Evolutionary conservation across 2,888 invertebrate species (phyloP).

Genomic region (Crepidodera aurea): DNA sequence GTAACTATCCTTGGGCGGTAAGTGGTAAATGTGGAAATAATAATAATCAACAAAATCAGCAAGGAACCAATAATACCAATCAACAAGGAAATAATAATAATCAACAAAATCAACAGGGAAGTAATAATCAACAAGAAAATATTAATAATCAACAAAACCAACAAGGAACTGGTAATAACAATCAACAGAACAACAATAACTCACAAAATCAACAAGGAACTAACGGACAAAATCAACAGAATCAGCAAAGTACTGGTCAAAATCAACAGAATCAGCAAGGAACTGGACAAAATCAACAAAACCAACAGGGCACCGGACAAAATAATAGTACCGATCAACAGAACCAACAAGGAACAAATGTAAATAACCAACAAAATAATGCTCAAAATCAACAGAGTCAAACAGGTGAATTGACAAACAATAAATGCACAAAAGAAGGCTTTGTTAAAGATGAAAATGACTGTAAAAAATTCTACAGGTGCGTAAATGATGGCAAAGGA

Average conservation of each 20-base stretch:
- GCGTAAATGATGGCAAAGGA: conserved; percentile 69
- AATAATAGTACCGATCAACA: conserved; percentile 40
- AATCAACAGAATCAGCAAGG: conserved; percentile 16
- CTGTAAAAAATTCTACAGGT: too few relatives aligned
- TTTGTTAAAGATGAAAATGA: too few relatives aligned
- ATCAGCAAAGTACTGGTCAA: not conserved
- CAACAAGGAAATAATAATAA: conserved; percentile 27
- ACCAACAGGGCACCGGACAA: too few relatives aligned
- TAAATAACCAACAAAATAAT: too few relatives aligned
- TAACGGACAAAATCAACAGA: conserved; percentile 19
- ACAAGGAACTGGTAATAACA: conserved; percentile 22
- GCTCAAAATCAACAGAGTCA: too few relatives aligned
- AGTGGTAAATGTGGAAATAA: conserved; percentile 43
- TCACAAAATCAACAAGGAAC: conserved; percentile 21
- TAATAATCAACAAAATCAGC: conserved; percentile 36
- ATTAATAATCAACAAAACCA: conserved; percentile 27
- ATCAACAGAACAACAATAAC: conserved; percentile 27
- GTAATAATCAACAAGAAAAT: conserved; percentile 20
- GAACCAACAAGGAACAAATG: conserved; percentile 22
- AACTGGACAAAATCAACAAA: conserved; percentile 26
- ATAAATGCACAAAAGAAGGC: too few relatives aligned
- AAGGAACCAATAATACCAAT: not conserved
- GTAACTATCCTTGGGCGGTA: conserved; percentile 75
- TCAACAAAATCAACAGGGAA: conserved; percentile 34
- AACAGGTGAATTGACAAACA: too few relatives aligned